These are phyloP conservation scores for Liodrosophila aerea DNA, from an alignment of 2,888 invertebrate species.

Conservation along the genomic window DNA sequence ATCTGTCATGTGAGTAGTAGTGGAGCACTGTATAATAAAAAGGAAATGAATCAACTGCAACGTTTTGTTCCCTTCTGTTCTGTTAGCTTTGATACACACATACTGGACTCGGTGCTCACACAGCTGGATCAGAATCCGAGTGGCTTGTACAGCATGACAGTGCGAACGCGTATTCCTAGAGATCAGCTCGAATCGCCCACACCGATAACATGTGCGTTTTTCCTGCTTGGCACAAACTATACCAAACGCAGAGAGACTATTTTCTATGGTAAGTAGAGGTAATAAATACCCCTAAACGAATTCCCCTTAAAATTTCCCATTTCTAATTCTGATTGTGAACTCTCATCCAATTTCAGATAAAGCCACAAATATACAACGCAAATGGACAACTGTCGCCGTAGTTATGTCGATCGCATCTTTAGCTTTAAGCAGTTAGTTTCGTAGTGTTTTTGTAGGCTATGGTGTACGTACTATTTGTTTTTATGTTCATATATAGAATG, in stretches of 20 bases:
- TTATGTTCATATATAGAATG: constrained; percentile 69
- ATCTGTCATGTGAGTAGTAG: constrained; percentile 80
- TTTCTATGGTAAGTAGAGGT: constrained; percentile 83
- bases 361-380: constrained; percentile 82
- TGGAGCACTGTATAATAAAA: not conserved
- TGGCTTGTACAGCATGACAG: constrained; percentile 82
- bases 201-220: constrained; percentile 83
- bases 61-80: not conserved
- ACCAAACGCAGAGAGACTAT: constrained; percentile 83
- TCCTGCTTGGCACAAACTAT: constrained; percentile 82
- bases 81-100: constrained; percentile 79
- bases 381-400: constrained; percentile 82
- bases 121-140: constrained; percentile 81
- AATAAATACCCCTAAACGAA: constrained; percentile 34
- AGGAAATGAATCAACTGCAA: not conserved
- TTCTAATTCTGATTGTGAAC: not conserved
- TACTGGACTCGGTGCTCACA: constrained; percentile 80
- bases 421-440: constrained; percentile 83
- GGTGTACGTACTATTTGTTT: constrained; percentile 65
- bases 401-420: constrained; percentile 82
- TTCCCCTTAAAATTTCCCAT: not conserved
- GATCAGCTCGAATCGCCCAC: constrained; percentile 82
- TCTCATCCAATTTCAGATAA: constrained; percentile 68
- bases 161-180: constrained; percentile 81
- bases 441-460: constrained; percentile 74